These are phyloP conservation scores for Eudyptes chrysolophus DNA, from an alignment of 2,113 vertebrate species.

Conservation along the genomic window DNA sequence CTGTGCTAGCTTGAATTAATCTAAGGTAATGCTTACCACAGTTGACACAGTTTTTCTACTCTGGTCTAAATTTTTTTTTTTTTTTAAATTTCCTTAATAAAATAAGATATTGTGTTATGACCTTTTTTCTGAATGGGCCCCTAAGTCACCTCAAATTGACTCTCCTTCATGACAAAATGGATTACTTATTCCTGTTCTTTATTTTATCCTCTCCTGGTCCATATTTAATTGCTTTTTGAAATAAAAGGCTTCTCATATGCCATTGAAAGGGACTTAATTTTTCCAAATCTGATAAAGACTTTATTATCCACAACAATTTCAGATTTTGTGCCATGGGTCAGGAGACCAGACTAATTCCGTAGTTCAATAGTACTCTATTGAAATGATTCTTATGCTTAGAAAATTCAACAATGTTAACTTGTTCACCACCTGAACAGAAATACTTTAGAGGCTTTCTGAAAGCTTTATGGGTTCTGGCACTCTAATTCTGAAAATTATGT, in stretches of 20 bases:
- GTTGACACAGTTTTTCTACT: not conserved
- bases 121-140: not conserved
- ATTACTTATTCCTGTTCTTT: not conserved
- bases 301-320: slow-evolving; percentile 13
- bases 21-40: not conserved
- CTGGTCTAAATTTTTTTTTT: not conserved
- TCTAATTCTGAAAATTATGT: slow-evolving; percentile 1
- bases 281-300: slow-evolving; percentile 35
- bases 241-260: not conserved
- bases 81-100: not conserved
- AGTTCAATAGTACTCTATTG: not conserved
- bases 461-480: not conserved
- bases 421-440: slow-evolving; percentile 39
- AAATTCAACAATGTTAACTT: slow-evolving; percentile 34
- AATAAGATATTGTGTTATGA: not conserved
- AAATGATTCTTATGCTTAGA: slow-evolving; percentile 6
- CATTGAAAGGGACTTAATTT: slow-evolving; percentile 21
- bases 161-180: not conserved
- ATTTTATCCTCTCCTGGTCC: not conserved
- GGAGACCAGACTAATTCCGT: slow-evolving; percentile 18
- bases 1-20: not conserved
- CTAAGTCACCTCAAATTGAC: not conserved
- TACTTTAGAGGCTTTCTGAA: slow-evolving; percentile 39
- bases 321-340: slow-evolving; percentile 7
- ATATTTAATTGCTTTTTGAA: not conserved